A percentile compares a stretch with the other conserved stretches of the same genome.
Evolutionary conservation across 2,888 invertebrate genomes (phyloP).

Genomic region (Nemotelus pantherinus): DNA sequence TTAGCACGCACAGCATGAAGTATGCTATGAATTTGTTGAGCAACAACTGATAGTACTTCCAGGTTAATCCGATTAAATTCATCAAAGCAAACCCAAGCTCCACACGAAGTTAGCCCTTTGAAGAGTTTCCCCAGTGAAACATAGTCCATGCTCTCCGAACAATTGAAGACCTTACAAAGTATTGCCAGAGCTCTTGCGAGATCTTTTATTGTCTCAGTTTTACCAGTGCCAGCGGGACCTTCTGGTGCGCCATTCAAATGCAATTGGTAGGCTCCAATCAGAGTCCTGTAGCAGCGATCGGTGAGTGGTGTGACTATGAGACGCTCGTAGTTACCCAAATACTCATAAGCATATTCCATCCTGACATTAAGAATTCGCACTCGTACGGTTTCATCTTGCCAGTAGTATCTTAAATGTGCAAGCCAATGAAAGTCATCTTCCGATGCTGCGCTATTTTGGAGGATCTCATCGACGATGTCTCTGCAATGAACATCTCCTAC

Average conservation of each 20-base stretch:
- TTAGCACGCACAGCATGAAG: constrained; percentile 72
- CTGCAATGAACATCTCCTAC: constrained; percentile 78
- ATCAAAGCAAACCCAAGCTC: constrained; percentile 81
- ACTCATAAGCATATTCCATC: constrained; percentile 77
- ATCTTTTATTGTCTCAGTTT: constrained; percentile 93
- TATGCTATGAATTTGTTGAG: constrained; percentile 76
- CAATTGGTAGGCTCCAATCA: constrained; percentile 76
- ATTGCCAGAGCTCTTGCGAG: constrained; percentile 91
- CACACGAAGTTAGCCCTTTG: constrained; percentile 76
- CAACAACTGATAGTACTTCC: constrained; percentile 77
- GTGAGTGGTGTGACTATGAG: constrained; percentile 71
- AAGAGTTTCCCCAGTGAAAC: constrained; percentile 78
- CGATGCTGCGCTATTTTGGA: constrained; percentile 66
- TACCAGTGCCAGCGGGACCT: constrained; percentile 86
- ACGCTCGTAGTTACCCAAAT: constrained; percentile 74
- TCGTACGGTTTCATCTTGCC: constrained; percentile 68
- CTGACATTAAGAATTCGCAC: constrained; percentile 75
- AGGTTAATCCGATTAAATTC: constrained; percentile 79
- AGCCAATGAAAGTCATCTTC: constrained; percentile 77
- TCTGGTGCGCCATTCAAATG: constrained; percentile 77
- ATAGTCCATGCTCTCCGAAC: constrained; percentile 77
- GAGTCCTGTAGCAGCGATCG: constrained; percentile 75
- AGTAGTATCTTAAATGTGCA: constrained; percentile 77
- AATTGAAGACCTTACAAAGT: constrained; percentile 81
- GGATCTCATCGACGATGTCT: constrained; percentile 71